phyloP scores from a whole-genome alignment of 2,113 vertebrate genomes.

The Rissa tridactyla region DNA sequence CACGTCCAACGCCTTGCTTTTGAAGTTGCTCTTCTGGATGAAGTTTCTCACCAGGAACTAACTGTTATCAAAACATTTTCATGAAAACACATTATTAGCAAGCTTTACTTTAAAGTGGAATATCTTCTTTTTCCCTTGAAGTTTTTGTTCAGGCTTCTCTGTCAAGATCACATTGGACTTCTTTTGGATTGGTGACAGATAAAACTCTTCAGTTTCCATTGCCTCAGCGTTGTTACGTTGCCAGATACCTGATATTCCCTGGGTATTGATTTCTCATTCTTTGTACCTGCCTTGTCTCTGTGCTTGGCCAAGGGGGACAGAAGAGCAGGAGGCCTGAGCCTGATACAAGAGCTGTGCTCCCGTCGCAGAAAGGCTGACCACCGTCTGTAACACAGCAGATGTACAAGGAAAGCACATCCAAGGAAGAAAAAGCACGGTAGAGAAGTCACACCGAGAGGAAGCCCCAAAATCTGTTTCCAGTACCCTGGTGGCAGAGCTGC shows the following conservation, averaged over 20 bases:
- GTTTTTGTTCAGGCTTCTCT: background rate
- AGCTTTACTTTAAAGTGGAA: background rate
- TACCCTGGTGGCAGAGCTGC: background rate
- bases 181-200: background rate
- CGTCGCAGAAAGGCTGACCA: background rate
- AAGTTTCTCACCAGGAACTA: background rate
- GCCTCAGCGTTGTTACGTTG: background rate
- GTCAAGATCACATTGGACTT: background rate
- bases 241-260: background rate
- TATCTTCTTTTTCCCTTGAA: background rate
- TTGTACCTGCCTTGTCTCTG: background rate
- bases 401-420: background rate
- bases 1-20: accelerated
- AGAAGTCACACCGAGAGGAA: background rate
- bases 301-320: background rate
- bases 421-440: accelerated
- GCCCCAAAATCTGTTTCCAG: background rate
- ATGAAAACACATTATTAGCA: background rate
- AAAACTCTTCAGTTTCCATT: background rate
- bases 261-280: background rate
- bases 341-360: background rate
- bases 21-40: background rate
- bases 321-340: background rate
- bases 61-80: background rate
- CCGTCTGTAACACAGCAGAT: background rate